Percentiles rank a stretch among this genome's conserved stretches.
Evolutionary conservation across 2,797 vertebrate species (phyloP).

Genomic region (Poeciliopsis gracilis): DNA sequence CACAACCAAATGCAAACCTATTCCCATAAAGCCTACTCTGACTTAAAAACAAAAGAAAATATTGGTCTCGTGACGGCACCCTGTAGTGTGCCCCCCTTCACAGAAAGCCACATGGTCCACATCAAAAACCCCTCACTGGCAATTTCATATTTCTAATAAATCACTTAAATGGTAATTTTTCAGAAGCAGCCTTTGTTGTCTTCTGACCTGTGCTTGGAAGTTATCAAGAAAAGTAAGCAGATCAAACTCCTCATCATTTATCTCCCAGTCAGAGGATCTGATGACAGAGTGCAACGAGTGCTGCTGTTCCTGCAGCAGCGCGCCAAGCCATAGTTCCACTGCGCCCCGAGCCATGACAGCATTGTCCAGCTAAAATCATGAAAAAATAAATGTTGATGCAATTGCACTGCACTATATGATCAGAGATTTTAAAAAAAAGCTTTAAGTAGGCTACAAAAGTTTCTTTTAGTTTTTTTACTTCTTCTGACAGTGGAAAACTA

Average conservation of each 20-base stretch:
- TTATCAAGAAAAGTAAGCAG: conserved; percentile 85
- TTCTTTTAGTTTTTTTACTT: neutral
- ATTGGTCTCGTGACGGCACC: neutral
- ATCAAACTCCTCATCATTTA: conserved; percentile 84
- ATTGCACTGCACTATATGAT: neutral
- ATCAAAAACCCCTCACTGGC: neutral
- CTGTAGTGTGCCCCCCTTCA: too few relatives aligned
- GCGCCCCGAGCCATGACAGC: conserved; percentile 80
- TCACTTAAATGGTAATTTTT: neutral
- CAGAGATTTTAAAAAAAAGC: neutral
- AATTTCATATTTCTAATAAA: neutral
- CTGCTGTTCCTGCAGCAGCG: conserved; percentile 83
- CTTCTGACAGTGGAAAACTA: neutral
- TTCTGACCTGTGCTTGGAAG: conserved; percentile 62
- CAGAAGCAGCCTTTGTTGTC: neutral
- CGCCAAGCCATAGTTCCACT: conserved; percentile 91
- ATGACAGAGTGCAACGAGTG: conserved; percentile 83
- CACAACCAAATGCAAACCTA: neutral
- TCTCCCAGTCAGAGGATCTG: conserved; percentile 77
- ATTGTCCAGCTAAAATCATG: conserved; percentile 62
- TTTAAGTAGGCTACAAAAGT: neutral
- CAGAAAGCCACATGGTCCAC: neutral
- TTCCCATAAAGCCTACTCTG: neutral
- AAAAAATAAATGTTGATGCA: conserved; percentile 10
- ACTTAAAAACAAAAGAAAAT: neutral